A percentile compares a stretch with the other conserved stretches of the same genome.
Evolutionary conservation across 2,888 invertebrate species (phyloP).

Genomic region (Lasioglossum calceatum): DNA sequence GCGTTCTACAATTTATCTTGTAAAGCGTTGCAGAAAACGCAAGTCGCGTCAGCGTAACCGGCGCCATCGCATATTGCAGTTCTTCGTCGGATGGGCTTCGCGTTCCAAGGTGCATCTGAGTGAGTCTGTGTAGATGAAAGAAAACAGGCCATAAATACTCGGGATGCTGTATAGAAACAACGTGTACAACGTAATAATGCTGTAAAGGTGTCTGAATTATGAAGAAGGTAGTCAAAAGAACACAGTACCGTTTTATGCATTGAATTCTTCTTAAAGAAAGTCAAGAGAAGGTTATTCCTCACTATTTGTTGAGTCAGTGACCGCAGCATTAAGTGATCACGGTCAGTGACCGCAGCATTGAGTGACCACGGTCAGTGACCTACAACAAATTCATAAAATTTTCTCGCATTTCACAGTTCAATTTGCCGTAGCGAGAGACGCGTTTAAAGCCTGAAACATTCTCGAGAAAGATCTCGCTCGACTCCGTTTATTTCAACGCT

Average conservation of each 20-base stretch:
- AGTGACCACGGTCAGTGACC: neutral
- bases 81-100: neutral
- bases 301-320: neutral
- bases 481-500: neutral
- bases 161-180: neutral
- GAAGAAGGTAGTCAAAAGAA: neutral
- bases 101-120: neutral
- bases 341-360: no score
- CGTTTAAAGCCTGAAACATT: neutral
- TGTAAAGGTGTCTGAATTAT: neutral
- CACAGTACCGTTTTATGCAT: neutral
- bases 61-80: constrained; percentile 19
- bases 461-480: neutral
- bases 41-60: constrained; percentile 47
- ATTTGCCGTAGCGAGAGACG: neutral
- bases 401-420: neutral
- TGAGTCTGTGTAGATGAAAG: neutral
- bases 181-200: neutral
- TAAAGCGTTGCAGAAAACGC: constrained; percentile 36
- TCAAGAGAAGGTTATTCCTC: neutral
- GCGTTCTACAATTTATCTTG: constrained; percentile 35
- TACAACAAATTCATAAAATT: neutral
- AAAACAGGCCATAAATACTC: neutral
- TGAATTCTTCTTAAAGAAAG: neutral
- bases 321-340: no score